Percentiles rank a stretch among this genome's conserved stretches.
phyloP scores from a whole-genome alignment of 2,888 invertebrate species.

The Tribolium freemani region DNA sequence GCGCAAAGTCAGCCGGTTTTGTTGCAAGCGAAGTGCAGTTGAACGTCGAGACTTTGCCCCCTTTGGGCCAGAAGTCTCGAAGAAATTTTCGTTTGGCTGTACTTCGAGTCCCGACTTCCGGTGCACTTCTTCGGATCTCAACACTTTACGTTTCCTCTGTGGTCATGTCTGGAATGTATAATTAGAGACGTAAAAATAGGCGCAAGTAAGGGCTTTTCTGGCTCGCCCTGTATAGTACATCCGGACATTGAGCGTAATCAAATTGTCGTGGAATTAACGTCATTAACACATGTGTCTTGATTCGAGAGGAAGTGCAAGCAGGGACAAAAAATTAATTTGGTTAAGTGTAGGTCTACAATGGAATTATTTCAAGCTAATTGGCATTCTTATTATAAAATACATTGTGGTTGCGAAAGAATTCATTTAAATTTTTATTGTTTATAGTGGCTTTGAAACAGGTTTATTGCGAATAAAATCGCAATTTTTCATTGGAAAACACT shows the following conservation, averaged over 20 bases:
- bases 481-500: too few relatives aligned
- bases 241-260: constrained; percentile 34
- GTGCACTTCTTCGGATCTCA: constrained; percentile 51
- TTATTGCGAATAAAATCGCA: too few relatives aligned
- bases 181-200: constrained; percentile 54
- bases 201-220: background rate
- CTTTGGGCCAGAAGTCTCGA: background rate
- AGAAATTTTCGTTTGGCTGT: constrained; percentile 34
- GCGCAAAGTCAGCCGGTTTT: background rate
- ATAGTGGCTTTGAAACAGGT: too few relatives aligned
- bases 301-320: background rate
- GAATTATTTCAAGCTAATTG: background rate
- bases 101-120: constrained; percentile 49
- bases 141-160: constrained; percentile 62
- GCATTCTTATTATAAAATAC: background rate
- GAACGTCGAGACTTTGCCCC: too few relatives aligned
- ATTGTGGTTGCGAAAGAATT: background rate
- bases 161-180: constrained; percentile 62
- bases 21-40: too few relatives aligned
- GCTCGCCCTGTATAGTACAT: constrained; percentile 18
- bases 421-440: background rate
- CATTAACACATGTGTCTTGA: constrained; percentile 22
- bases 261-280: constrained; percentile 34
- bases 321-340: background rate
- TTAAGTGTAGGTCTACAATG: background rate